A percentile compares a stretch with the other conserved stretches of the same genome.
Conservation (phyloP, 1,140 invertebrate species). For the Ostrea edulis region DNA sequence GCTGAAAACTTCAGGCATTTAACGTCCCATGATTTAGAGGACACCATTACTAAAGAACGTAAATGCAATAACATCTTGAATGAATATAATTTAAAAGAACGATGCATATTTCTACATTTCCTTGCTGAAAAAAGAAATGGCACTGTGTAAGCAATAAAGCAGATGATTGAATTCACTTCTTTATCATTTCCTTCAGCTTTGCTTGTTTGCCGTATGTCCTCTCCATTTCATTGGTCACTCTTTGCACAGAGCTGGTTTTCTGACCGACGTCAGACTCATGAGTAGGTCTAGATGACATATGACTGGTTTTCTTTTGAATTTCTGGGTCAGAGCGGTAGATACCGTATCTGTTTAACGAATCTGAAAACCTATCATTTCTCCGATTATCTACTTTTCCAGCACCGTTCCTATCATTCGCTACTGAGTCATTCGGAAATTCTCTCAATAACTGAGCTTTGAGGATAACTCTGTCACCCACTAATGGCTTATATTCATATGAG, state of each 20-base stretch:
- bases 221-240: background rate
- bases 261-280: background rate
- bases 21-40: too few relatives aligned
- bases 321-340: background rate
- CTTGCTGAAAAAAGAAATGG: background rate
- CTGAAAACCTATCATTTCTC: background rate
- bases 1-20: too few relatives aligned
- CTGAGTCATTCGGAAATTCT: background rate
- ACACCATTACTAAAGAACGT: too few relatives aligned
- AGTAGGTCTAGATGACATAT: background rate
- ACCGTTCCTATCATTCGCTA: background rate
- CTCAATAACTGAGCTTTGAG: conserved; percentile 22
- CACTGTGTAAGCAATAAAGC: background rate
- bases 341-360: background rate
- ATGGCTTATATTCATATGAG: conserved; percentile 16
- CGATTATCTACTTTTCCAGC: conserved; percentile 10
- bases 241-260: background rate
- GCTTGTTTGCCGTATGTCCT: conserved; percentile 15
- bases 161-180: background rate
- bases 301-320: background rate
- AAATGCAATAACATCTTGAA: too few relatives aligned
- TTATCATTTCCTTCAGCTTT: background rate
- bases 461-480: conserved; percentile 3
- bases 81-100: too few relatives aligned
- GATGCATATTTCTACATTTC: too few relatives aligned